Evolutionary conservation across 2,888 invertebrate species (phyloP).

Genomic region (Ophion ventricosus): DNA sequence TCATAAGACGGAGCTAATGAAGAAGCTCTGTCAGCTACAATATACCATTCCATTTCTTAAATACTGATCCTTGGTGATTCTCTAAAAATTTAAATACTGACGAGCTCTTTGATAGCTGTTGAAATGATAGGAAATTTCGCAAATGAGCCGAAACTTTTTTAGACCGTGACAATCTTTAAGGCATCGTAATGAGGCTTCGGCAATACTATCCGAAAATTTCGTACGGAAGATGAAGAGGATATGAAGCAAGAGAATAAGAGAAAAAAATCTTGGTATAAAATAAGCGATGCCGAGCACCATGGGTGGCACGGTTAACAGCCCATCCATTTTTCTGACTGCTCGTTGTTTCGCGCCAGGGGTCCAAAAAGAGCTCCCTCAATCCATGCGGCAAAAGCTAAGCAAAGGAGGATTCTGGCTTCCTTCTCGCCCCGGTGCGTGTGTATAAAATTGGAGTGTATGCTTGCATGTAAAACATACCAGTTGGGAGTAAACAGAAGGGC

Average conservation of each 20-base stretch:
- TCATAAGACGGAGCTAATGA: no score
- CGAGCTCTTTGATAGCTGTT: background rate
- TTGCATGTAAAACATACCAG: slow-evolving; percentile 17
- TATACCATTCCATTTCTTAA: no score
- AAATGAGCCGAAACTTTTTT: background rate
- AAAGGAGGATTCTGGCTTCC: slow-evolving; percentile 56
- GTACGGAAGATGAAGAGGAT: slow-evolving; percentile 29
- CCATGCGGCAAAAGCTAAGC: slow-evolving; percentile 57
- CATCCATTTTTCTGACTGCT: slow-evolving; percentile 83
- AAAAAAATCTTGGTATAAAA: slow-evolving; percentile 73
- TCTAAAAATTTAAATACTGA: no score
- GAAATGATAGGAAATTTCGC: background rate
- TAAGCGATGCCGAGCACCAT: slow-evolving; percentile 78
- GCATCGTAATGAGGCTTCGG: slow-evolving; percentile 23
- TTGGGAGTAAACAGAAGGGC: slow-evolving; percentile 15
- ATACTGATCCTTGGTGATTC: no score
- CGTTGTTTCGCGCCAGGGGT: slow-evolving; percentile 82
- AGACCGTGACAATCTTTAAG: no score
- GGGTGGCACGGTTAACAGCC: slow-evolving; percentile 83
- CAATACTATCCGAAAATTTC: slow-evolving; percentile 1
- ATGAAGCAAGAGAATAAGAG: slow-evolving; percentile 52
- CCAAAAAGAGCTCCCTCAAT: slow-evolving; percentile 69
- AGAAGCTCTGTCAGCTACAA: no score
- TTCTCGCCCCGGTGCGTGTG: slow-evolving; percentile 52
- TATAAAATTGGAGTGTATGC: slow-evolving; percentile 28